Evolutionary conservation across 2,888 invertebrate genomes (phyloP).

Genomic region (Lapara coniferarum): DNA sequence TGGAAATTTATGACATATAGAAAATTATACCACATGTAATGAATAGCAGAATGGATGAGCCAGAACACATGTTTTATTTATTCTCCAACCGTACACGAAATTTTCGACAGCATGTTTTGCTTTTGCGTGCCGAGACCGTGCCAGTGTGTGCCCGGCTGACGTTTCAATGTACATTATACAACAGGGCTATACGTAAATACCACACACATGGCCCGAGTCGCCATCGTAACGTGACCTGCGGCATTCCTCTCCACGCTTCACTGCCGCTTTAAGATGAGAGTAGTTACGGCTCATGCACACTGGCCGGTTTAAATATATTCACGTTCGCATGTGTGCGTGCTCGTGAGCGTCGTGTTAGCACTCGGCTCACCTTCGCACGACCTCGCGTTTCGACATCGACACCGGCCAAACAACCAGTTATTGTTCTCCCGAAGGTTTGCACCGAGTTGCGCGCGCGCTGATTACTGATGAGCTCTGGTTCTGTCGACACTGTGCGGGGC

Average conservation of each 20-base stretch:
- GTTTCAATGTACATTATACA: conserved; percentile 54
- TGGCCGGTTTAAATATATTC: conserved; percentile 52
- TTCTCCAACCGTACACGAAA: conserved; percentile 59
- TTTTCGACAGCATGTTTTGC: conserved; percentile 75
- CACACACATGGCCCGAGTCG: conserved; percentile 45
- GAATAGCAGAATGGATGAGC: not conserved
- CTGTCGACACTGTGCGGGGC: no score
- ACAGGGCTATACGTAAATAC: conserved; percentile 55
- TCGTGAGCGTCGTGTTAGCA: conserved; percentile 74
- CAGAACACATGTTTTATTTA: conserved; percentile 22
- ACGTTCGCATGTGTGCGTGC: conserved; percentile 47
- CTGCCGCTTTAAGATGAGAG: not conserved
- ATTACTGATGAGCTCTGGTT: conserved; percentile 72
- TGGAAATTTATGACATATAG: no score
- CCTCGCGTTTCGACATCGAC: conserved; percentile 77
- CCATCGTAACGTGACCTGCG: conserved; percentile 46
- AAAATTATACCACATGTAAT: not conserved
- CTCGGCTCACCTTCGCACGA: conserved; percentile 79
- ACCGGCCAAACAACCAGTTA: conserved; percentile 67
- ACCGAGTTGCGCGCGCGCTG: conserved; percentile 69
- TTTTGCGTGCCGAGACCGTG: conserved; percentile 66
- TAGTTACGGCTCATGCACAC: conserved; percentile 30
- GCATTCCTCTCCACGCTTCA: conserved; percentile 28
- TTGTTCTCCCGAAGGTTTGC: conserved; percentile 77
- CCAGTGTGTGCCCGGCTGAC: conserved; percentile 55